These are phyloP conservation scores for Heloderma charlesbogerti DNA, from an alignment of 2,113 vertebrate genomes.

Conservation along the genomic window DNA sequence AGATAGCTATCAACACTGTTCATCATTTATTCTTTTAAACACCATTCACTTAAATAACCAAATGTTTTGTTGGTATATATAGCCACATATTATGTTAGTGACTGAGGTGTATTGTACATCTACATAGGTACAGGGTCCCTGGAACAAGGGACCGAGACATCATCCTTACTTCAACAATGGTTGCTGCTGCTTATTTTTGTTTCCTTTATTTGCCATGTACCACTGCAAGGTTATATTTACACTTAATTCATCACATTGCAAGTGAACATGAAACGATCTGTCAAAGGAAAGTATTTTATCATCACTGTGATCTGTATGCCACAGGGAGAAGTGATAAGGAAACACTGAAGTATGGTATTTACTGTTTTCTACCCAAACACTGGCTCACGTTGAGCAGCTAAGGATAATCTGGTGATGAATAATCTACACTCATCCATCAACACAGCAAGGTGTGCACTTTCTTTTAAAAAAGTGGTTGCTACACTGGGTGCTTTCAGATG, in stretches of 20 bases:
- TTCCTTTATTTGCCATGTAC: conserved; percentile 31
- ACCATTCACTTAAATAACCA: conserved; percentile 42
- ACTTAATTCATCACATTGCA: conserved; percentile 54
- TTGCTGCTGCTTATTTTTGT: background rate
- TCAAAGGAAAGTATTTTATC: conserved; percentile 39
- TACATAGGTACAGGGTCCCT: conserved; percentile 14
- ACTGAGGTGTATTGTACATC: conserved; percentile 43
- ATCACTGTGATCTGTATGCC: conserved; percentile 18
- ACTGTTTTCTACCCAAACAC: background rate
- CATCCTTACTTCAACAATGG: conserved; percentile 10
- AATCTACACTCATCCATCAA: rapidly evolving
- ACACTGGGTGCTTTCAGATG: background rate
- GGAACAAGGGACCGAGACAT: background rate
- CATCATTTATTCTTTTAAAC: conserved; percentile 6
- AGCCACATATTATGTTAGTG: background rate
- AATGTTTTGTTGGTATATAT: conserved; percentile 35
- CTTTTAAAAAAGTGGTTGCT: background rate
- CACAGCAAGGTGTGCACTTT: rapidly evolving
- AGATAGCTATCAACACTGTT: conserved; percentile 8
- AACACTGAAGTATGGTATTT: conserved; percentile 47
- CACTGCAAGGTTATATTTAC: conserved; percentile 42
- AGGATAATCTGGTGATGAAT: background rate
- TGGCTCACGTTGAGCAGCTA: background rate
- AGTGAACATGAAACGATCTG: conserved; percentile 32
- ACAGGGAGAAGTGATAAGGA: rapidly evolving